Conservation (phyloP, 2,113 vertebrate species). For the Glaucomys volans region DNA sequence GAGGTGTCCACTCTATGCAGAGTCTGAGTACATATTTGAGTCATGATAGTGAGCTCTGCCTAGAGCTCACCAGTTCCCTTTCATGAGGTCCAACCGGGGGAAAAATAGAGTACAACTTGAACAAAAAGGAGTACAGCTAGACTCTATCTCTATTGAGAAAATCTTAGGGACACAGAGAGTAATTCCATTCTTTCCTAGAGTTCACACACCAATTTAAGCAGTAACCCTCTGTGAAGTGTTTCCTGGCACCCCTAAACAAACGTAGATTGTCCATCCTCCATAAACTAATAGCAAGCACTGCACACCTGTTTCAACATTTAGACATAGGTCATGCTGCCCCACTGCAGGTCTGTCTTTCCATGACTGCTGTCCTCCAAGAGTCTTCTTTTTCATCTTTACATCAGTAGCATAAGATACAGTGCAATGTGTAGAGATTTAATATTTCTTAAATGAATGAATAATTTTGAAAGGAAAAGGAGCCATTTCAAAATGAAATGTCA, state of each 20-base stretch:
- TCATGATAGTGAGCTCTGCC: not conserved
- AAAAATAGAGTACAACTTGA: not conserved
- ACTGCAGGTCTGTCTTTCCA: not conserved
- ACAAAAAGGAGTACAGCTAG: not conserved
- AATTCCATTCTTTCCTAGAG: not conserved
- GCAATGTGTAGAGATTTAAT: not conserved
- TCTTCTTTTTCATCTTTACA: not conserved
- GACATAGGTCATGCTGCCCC: no score
- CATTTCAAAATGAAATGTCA: not conserved
- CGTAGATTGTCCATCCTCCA: not conserved
- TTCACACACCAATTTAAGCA: not conserved
- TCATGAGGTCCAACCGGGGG: not conserved
- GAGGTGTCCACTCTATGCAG: not conserved
- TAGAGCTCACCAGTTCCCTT: not conserved
- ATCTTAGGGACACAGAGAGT: not conserved
- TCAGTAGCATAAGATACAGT: not conserved
- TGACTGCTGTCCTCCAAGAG: not conserved
- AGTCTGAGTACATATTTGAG: not conserved
- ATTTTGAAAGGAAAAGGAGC: not conserved
- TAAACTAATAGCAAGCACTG: not conserved
- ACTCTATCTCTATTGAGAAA: not conserved
- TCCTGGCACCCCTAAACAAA: not conserved
- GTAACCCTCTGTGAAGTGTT: not conserved
- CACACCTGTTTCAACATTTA: not conserved
- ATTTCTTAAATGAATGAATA: not conserved